Conservation (phyloP, 1,140 invertebrate genomes). For the Eciton burchellii region DNA sequence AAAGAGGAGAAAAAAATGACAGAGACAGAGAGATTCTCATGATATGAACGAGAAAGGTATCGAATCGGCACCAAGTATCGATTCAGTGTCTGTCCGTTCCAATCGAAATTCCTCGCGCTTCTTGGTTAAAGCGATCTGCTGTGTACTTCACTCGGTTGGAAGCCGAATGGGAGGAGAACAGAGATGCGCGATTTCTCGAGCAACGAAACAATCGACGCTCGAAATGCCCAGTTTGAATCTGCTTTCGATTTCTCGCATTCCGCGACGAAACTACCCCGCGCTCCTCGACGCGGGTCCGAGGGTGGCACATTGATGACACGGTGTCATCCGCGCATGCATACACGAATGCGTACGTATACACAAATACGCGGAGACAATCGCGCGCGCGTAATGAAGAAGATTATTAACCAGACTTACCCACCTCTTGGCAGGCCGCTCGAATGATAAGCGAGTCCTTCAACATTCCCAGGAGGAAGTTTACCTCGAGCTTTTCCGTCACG, state of each 20-base stretch:
- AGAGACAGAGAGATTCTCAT: too few species aligned
- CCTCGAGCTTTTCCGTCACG: constrained; percentile 51
- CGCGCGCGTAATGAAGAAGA: constrained; percentile 7
- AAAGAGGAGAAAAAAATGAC: too few species aligned
- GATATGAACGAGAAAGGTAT: too few species aligned
- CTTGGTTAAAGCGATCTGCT: neutral
- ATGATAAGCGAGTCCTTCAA: constrained; percentile 80
- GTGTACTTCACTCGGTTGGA: neutral
- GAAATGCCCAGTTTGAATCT: neutral
- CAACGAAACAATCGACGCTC: neutral
- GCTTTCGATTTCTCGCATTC: too few species aligned
- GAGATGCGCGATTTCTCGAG: neutral
- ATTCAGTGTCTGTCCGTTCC: neutral
- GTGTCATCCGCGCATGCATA: neutral
- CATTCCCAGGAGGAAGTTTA: constrained; percentile 80
- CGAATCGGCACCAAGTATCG: too few species aligned
- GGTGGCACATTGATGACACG: neutral
- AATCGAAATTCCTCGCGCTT: neutral
- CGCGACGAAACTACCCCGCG: neutral
- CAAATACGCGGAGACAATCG: neutral
- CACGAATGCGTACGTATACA: neutral
- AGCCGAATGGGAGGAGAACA: neutral
- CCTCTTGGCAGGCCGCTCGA: constrained; percentile 82
- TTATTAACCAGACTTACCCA: constrained; percentile 80
- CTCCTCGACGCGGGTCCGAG: too few species aligned